A percentile compares a stretch with the other conserved stretches of the same genome.
Conservation (phyloP, 2,888 invertebrate genomes). For the Keiferia lycopersicella region DNA sequence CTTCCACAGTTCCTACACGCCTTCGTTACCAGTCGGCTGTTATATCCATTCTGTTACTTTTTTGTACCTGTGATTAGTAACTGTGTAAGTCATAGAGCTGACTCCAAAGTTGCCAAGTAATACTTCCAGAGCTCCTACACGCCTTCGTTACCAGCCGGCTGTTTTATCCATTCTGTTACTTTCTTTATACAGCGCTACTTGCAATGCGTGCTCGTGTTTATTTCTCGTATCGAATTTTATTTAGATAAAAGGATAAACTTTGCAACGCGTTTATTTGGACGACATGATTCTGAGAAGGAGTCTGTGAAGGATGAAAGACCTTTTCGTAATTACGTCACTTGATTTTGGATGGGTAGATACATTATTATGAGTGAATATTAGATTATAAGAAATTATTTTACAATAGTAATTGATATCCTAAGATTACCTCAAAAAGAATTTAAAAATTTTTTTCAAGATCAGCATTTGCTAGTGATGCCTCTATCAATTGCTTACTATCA, state of each 20-base stretch:
- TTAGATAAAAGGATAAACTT: constrained; percentile 27
- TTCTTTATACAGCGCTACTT: constrained; percentile 61
- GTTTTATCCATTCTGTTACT: constrained; percentile 52
- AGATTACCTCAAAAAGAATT: too few relatives aligned
- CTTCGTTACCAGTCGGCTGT: constrained; percentile 55
- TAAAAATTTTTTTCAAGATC: too few relatives aligned
- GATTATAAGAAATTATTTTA: too few relatives aligned
- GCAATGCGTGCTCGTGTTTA: constrained; percentile 51
- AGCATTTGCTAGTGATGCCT: too few relatives aligned
- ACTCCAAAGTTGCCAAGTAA: constrained; percentile 24
- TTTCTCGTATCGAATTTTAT: constrained; percentile 51
- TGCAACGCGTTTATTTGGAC: constrained; percentile 1
- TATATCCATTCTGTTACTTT: not conserved
- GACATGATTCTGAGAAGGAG: not conserved
- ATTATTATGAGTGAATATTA: too few relatives aligned
- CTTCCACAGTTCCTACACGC: constrained; percentile 52
- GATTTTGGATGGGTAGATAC: too few relatives aligned
- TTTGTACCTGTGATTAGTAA: too few relatives aligned
- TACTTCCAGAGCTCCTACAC: constrained; percentile 54
- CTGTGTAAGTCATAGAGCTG: not conserved
- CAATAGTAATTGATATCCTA: too few relatives aligned
- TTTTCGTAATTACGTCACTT: too few relatives aligned
- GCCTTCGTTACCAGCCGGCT: constrained; percentile 53
- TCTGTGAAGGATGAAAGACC: not conserved
- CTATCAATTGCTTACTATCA: too few relatives aligned